A percentile compares a stretch with the other conserved stretches of the same genome.
Conservation (phyloP, 2,888 invertebrate genomes). For the Monoplex corrugatus region DNA sequence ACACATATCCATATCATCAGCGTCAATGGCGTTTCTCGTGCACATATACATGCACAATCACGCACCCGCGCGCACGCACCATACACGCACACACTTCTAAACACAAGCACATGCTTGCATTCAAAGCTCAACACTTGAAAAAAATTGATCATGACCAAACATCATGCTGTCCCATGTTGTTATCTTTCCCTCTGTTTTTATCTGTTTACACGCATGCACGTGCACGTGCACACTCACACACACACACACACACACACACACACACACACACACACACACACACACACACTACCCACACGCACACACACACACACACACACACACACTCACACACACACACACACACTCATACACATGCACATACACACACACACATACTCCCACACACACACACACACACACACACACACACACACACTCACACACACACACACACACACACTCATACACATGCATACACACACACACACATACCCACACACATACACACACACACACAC, state of each 20-base stretch:
- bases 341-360: slow-evolving; percentile 23
- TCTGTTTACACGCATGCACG: too few species aligned
- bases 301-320: slow-evolving; percentile 33
- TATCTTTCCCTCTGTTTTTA: too few species aligned
- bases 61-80: too few species aligned
- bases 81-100: too few species aligned
- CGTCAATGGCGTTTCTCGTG: too few species aligned
- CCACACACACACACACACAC: slow-evolving; percentile 3
- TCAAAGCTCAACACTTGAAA: too few species aligned
- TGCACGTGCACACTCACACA: background rate
- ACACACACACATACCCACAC: background rate
- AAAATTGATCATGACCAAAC: too few species aligned
- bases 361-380: background rate
- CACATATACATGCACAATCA: too few species aligned
- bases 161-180: too few species aligned
- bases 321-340: slow-evolving; percentile 33
- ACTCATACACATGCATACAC: background rate
- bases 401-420: background rate
- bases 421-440: background rate
- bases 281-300: slow-evolving; percentile 23
- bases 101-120: too few species aligned
- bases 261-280: slow-evolving; percentile 19
- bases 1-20: too few species aligned
- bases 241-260: too few species aligned
- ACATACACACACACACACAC: background rate